phyloP scores from a whole-genome alignment of 2,113 vertebrate species.

The Apus apus region DNA sequence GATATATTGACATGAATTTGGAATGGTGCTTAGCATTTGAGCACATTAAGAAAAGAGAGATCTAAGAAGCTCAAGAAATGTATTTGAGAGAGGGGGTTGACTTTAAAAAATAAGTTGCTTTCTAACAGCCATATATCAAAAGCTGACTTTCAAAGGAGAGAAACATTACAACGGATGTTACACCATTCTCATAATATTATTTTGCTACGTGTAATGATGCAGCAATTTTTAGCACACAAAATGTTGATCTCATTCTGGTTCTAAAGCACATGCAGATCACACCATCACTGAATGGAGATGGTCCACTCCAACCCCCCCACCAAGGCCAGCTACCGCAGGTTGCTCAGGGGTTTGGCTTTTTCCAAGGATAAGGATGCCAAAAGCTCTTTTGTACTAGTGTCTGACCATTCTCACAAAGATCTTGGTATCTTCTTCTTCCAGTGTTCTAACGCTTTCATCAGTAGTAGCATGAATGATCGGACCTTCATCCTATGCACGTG shows the following conservation, averaged over 20 bases:
- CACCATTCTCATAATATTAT: background rate
- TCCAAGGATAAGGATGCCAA: background rate
- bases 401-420: background rate
- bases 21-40: constrained; percentile 57
- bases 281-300: background rate
- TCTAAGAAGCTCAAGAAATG: constrained; percentile 29
- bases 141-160: background rate
- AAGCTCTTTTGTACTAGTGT: background rate
- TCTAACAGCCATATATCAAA: background rate
- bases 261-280: background rate
- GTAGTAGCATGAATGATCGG: background rate
- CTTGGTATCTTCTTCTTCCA: background rate
- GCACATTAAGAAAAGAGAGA: constrained; percentile 9
- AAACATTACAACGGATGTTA: background rate
- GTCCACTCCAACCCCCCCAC: background rate
- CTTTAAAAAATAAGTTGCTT: background rate
- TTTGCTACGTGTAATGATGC: background rate
- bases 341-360: background rate
- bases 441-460: background rate
- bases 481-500: background rate
- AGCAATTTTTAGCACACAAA: background rate
- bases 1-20: constrained; percentile 57
- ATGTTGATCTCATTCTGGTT: background rate
- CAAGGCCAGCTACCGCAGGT: background rate
- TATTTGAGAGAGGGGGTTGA: background rate